These are phyloP conservation scores for Psittacara wagleri DNA, from an alignment of 2,113 vertebrate species.

Conservation along the genomic window DNA sequence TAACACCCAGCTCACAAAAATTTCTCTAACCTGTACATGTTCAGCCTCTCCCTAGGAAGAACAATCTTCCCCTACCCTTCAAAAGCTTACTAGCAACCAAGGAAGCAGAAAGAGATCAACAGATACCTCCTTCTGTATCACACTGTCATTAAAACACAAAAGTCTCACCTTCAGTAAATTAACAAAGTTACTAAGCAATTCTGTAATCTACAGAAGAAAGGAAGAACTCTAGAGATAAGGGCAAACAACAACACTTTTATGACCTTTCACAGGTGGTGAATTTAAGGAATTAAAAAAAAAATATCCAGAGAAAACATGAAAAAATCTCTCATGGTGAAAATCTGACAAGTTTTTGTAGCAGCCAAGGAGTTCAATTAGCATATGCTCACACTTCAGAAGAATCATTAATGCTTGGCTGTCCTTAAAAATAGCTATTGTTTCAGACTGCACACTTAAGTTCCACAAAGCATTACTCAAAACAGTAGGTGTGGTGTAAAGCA, in stretches of 20 bases:
- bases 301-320: not conserved
- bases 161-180: not conserved
- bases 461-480: not conserved
- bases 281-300: not conserved
- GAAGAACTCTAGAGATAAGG: not conserved
- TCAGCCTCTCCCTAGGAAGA: not conserved
- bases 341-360: not conserved
- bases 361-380: not conserved
- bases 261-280: not conserved
- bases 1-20: not conserved
- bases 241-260: not conserved
- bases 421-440: not conserved
- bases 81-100: fast-evolving
- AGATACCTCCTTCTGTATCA: not conserved
- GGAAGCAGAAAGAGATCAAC: not conserved
- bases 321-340: not conserved
- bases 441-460: not conserved
- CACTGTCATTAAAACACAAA: not conserved
- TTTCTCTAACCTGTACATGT: not conserved
- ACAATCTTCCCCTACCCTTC: not conserved
- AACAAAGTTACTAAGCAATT: not conserved
- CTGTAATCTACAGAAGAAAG: not conserved
- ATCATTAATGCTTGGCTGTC: not conserved
- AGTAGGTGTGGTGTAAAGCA: not conserved
- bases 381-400: not conserved